Evolutionary conservation across 2,113 vertebrate genomes (phyloP).

Genomic region (Calidris pygmaea): DNA sequence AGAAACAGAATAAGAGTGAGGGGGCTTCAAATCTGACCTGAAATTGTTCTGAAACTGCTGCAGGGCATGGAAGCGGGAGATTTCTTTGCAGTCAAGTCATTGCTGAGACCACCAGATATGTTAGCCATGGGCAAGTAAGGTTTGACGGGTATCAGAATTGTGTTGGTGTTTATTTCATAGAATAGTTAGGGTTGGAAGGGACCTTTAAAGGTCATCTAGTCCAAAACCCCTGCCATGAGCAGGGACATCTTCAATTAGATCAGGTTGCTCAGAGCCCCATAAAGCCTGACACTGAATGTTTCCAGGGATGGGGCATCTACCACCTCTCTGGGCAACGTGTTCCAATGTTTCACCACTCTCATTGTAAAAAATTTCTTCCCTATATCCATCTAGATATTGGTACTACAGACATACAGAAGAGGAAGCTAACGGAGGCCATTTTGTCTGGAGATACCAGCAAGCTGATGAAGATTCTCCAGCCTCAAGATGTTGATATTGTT

Average conservation of each 20-base stretch:
- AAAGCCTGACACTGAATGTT: neutral
- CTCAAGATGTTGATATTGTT: slow-evolving; percentile 93
- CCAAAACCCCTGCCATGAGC: neutral
- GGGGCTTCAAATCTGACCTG: neutral
- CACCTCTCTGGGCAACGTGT: neutral
- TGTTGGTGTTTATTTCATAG: neutral
- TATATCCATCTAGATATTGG: slow-evolving; percentile 79
- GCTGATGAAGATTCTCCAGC: slow-evolving; percentile 97
- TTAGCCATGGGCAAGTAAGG: neutral
- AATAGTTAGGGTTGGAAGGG: neutral
- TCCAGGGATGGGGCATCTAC: neutral
- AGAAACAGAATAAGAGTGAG: neutral
- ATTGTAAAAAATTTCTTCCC: neutral
- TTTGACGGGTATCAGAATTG: neutral
- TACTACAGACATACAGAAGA: slow-evolving; percentile 86
- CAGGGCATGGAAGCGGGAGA: no score
- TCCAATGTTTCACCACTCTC: neutral
- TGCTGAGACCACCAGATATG: neutral
- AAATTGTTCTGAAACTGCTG: neutral
- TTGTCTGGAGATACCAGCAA: slow-evolving; percentile 87
- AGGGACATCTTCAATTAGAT: neutral
- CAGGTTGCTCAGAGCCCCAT: neutral
- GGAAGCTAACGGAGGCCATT: slow-evolving; percentile 91
- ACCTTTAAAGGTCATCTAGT: neutral
- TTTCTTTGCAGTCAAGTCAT: neutral